These are phyloP conservation scores for Sphecodes monilicornis DNA, from an alignment of 2,888 invertebrate species.

Conservation along the genomic window DNA sequence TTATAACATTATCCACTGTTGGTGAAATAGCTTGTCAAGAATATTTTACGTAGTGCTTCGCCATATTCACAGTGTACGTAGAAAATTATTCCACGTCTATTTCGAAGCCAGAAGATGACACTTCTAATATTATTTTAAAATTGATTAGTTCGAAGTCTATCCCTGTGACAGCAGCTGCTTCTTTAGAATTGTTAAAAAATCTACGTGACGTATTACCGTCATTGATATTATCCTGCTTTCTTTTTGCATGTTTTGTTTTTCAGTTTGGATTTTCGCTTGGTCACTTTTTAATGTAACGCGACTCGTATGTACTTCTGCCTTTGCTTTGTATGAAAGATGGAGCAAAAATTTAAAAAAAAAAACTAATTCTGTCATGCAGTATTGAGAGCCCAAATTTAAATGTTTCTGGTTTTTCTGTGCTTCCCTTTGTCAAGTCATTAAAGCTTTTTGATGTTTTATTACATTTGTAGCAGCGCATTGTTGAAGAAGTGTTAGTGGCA, in stretches of 20 bases:
- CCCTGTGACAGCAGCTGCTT: not conserved
- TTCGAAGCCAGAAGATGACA: not conserved
- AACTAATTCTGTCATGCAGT: not conserved
- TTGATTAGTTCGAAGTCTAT: not conserved
- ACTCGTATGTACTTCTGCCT: not conserved
- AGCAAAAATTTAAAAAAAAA: not conserved
- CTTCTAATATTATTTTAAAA: not conserved
- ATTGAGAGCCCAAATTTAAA: not conserved
- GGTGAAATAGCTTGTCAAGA: not conserved
- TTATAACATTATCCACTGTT: not conserved
- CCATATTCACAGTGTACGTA: not conserved
- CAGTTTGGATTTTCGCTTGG: not conserved
- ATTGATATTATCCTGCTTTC: not conserved
- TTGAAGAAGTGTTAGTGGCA: not conserved
- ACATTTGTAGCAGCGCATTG: conserved; percentile 1
- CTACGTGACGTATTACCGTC: not conserved
- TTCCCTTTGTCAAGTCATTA: not conserved
- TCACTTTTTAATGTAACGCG: not conserved
- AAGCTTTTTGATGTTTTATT: not conserved
- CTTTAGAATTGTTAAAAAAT: not conserved
- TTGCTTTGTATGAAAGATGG: not conserved
- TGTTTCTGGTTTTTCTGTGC: too few relatives aligned
- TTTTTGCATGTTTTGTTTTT: not conserved
- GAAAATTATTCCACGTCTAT: not conserved
- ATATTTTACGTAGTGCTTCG: not conserved